phyloP scores from a whole-genome alignment of 2,888 invertebrate species.

The Cinara cedri region DNA sequence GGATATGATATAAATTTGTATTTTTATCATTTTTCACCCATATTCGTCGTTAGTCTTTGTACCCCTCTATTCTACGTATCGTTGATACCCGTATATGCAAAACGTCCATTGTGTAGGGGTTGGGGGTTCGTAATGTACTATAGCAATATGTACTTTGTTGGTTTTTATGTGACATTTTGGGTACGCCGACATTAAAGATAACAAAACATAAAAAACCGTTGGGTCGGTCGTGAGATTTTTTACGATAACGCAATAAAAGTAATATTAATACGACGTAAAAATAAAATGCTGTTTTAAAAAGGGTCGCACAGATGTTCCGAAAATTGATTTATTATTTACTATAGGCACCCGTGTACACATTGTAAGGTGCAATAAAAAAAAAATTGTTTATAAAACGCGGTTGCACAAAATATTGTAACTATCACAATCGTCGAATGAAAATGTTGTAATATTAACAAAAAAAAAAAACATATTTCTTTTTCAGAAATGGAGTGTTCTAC shows the following conservation, averaged over 20 bases:
- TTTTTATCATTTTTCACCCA: no score
- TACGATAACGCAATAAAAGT: background rate
- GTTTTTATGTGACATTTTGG: background rate
- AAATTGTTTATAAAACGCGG: background rate
- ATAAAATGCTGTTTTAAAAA: background rate
- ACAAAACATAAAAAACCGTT: background rate
- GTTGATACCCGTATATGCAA: no score
- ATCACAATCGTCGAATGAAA: background rate
- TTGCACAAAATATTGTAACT: background rate
- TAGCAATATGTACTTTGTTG: background rate
- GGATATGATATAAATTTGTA: no score
- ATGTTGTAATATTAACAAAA: background rate
- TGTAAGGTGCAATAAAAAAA: conserved; percentile 3
- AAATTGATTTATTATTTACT: conserved; percentile 26
- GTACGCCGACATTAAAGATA: background rate
- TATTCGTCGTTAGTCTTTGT: no score
- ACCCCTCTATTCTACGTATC: no score
- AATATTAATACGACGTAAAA: background rate
- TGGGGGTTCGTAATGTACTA: no score
- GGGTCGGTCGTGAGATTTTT: background rate
- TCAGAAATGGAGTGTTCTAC: conserved; percentile 49
- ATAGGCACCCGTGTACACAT: conserved; percentile 1
- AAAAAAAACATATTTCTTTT: background rate
- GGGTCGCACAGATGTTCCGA: background rate
- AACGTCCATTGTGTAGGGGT: no score